These are phyloP conservation scores for Ephydatia muelleri DNA, from an alignment of 37 sponge, comb jelly and placozoan species.

Conservation along the genomic window DNA sequence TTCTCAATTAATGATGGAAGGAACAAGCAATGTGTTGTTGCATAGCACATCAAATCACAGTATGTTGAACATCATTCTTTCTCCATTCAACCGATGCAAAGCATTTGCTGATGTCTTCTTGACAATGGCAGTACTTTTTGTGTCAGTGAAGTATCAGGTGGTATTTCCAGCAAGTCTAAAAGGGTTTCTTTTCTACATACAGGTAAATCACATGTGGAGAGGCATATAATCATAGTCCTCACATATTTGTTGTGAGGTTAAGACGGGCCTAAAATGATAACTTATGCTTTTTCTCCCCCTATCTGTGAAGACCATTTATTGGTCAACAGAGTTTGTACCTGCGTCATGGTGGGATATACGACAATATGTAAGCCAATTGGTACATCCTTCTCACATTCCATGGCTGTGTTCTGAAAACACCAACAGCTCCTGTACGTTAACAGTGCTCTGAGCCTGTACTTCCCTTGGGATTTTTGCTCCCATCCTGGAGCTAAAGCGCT, in stretches of 20 bases:
- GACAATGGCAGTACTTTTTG: conserved; percentile 19
- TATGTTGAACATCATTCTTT: not conserved
- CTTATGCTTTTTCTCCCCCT: not conserved
- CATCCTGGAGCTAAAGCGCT: conserved; percentile 32
- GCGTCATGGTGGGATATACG: conserved; percentile 54
- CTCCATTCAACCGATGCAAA: conserved; percentile 6
- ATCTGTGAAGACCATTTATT: conserved; percentile 27
- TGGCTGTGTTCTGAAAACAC: not conserved
- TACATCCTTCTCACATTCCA: not conserved
- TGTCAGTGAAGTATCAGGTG: conserved; percentile 15
- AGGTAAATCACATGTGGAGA: conserved; percentile 9
- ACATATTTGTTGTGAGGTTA: not conserved
- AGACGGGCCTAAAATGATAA: no score
- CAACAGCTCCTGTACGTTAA: conserved; percentile 51
- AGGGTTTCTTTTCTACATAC: conserved; percentile 66
- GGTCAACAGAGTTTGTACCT: conserved; percentile 50
- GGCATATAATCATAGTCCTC: no score
- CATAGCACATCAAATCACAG: not conserved
- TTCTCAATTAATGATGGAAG: conserved; percentile 3
- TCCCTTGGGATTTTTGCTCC: conserved; percentile 73
- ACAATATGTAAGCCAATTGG: conserved; percentile 47
- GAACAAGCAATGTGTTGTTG: no score
- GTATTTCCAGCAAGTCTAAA: conserved; percentile 51
- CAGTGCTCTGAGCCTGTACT: conserved; percentile 59
- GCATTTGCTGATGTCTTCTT: conserved; percentile 47